Base-by-base conservation (phyloP, 2,113 vertebrate genomes). In the Stigmatopora argus region DNA sequence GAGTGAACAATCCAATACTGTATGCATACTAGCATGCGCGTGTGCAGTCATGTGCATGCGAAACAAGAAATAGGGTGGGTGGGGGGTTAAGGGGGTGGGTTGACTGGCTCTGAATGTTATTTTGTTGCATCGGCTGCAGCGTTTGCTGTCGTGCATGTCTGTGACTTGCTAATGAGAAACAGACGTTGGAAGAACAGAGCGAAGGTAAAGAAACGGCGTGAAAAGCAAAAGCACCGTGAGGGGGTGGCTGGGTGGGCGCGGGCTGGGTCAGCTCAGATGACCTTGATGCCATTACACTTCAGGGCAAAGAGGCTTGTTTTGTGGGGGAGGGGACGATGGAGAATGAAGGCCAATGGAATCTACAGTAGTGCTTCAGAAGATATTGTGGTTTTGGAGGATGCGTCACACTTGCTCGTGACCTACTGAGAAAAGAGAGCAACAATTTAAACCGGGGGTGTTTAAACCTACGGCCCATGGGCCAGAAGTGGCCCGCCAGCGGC, bases 201-300 rank as follows among this genome's bases (percentile, higher is more conserved):
- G 66, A 81, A 51, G 61, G 68, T 61, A 45, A 61, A 73, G 14
- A 66, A 44, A 75, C n/a, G 74, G 57, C 35, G 67, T 12, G 31
- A 65, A 69, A 48, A 66, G 23, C 41, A 44, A 69, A 48, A 66
- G 23, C 59, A 21, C 12, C 15, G 11, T 45, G 59, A 34, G 59
- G 13, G 66, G 38, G 26, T 31, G 26, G 26, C 26, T 31, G 26
- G 57, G 62, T 53, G 26, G 66, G 62, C 26, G 26, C 3, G 3
- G 66, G 67, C 51, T 49, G 62, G 69, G 60, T 67, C 48, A 81
- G 72, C 82, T 79, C 77, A 69, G 76, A 85, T 84, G 84, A 86
- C 85, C 88, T 87, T 90, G 86, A 87, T 89, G 76, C 67, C 74
- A 75, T 85, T 78, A 77, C 73, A 71, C 73, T 69, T 65, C 74